These are phyloP conservation scores for Atherinosoma microstoma DNA, from an alignment of 2,797 vertebrate species.

Conservation along the genomic window DNA sequence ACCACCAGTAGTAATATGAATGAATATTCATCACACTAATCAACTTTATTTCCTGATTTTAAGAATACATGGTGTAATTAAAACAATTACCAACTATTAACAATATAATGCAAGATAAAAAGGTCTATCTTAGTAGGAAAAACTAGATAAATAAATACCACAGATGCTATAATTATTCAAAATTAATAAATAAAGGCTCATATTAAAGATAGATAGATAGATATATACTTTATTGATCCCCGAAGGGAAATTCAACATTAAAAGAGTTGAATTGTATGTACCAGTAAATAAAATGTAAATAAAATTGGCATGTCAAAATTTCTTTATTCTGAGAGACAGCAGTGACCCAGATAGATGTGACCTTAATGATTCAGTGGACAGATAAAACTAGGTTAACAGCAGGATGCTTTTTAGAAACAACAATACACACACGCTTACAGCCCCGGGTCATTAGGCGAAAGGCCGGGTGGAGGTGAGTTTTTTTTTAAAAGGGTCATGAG, in stretches of 20 bases:
- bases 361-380: constrained; percentile 54
- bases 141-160: neutral
- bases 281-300: too few species aligned
- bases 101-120: neutral
- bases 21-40: constrained; percentile 1
- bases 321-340: constrained; percentile 12
- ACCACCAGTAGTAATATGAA: constrained; percentile 34
- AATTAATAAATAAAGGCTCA: neutral
- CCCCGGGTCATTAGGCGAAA: constrained; percentile 46
- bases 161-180: neutral
- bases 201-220: neutral
- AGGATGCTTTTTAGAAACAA: constrained; percentile 48
- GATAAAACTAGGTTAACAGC: constrained; percentile 64
- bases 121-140: neutral
- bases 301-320: neutral
- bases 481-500: constrained; percentile 32
- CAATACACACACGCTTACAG: constrained; percentile 20
- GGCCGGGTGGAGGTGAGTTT: neutral
- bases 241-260: too few species aligned
- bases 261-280: too few species aligned
- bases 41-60: neutral
- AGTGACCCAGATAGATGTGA: constrained; percentile 52
- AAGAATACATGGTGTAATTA: neutral
- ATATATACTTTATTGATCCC: too few species aligned
- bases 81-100: neutral